Conservation (phyloP, 2,888 invertebrate species). For the Chrysotoxum bicinctum region DNA sequence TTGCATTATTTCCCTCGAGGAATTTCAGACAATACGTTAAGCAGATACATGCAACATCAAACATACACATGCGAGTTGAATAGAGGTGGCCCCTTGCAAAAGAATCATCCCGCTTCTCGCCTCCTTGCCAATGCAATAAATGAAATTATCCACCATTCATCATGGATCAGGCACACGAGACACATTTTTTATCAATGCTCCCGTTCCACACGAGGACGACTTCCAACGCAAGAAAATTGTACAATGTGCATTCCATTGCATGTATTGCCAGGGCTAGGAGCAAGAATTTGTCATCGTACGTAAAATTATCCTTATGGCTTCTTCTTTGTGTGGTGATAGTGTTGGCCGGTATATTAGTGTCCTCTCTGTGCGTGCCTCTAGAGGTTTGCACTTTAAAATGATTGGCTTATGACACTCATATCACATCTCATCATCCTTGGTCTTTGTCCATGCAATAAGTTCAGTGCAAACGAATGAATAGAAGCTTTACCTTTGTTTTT, state of each 20-base stretch:
- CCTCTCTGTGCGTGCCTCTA: conserved; percentile 30
- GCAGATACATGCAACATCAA: conserved; percentile 28
- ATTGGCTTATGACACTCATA: conserved; percentile 53
- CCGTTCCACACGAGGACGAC: not conserved
- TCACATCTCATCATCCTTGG: not conserved
- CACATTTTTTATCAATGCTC: conserved; percentile 13
- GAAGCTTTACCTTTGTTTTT: conserved; percentile 19
- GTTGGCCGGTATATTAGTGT: conserved; percentile 17
- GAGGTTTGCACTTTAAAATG: conserved; percentile 54
- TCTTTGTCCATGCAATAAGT: conserved; percentile 12
- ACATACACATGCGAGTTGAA: not conserved
- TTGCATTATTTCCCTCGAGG: conserved; percentile 61
- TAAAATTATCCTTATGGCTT: conserved; percentile 37
- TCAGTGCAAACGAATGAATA: conserved; percentile 17
- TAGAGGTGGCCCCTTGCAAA: not conserved
- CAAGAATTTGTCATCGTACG: conserved; percentile 53
- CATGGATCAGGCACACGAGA: conserved; percentile 27
- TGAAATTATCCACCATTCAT: conserved; percentile 54
- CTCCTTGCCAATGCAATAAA: conserved; percentile 31
- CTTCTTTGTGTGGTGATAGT: conserved; percentile 14
- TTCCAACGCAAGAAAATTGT: not conserved
- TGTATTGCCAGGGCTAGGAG: conserved; percentile 6
- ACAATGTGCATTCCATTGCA: conserved; percentile 42
- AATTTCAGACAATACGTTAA: conserved; percentile 51
- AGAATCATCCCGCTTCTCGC: not conserved